Evolutionary conservation across 2,888 invertebrate species (phyloP).

Genomic region (Helicoverpa assulta): DNA sequence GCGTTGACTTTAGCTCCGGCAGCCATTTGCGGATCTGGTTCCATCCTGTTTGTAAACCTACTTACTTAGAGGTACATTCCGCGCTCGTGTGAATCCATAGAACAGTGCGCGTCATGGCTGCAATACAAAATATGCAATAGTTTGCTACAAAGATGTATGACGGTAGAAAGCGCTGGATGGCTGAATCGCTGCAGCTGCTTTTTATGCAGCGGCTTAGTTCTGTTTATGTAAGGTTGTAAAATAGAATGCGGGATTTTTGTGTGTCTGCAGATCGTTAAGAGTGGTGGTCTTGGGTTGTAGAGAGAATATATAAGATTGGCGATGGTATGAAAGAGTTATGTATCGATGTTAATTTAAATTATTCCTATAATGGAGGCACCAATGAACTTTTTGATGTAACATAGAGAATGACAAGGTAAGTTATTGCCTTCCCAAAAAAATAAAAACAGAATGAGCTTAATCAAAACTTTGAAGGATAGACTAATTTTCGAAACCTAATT

Average conservation of each 20-base stretch:
- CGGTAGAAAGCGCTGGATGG: conserved; percentile 5
- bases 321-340: too few species aligned
- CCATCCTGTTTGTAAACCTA: conserved; percentile 70
- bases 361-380: too few species aligned
- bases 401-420: too few species aligned
- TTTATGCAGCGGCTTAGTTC: conserved; percentile 26
- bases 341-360: too few species aligned
- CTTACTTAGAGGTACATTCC: conserved; percentile 72
- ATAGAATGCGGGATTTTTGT: background rate
- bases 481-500: background rate
- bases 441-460: too few species aligned
- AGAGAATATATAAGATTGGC: background rate
- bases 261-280: background rate
- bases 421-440: too few species aligned
- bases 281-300: background rate
- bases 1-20: conserved; percentile 68
- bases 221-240: conserved; percentile 1
- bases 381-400: too few species aligned
- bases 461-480: background rate
- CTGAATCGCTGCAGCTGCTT: conserved; percentile 10
- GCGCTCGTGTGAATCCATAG: conserved; percentile 66
- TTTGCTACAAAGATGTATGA: conserved; percentile 47
- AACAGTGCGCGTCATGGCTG: conserved; percentile 60
- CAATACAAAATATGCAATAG: conserved; percentile 59
- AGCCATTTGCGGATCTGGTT: conserved; percentile 70